Conservation (phyloP, 2,113 vertebrate genomes). For the Cranoglanis bouderius region DNA sequence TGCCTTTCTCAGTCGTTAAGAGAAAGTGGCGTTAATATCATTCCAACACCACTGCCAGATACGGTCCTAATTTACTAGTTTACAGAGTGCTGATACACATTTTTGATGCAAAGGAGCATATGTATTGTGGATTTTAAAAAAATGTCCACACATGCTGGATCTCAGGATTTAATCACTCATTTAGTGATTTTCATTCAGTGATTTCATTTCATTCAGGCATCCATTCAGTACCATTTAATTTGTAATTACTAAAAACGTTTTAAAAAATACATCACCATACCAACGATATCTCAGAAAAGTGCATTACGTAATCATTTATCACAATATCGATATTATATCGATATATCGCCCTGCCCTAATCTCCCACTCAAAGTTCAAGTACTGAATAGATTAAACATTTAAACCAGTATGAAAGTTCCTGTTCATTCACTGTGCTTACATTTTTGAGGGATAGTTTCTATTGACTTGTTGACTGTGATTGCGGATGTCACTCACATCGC, state of each 20-base stretch:
- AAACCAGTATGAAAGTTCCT: neutral
- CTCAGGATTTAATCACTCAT: neutral
- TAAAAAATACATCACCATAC: too few relatives aligned
- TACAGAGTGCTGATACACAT: neutral
- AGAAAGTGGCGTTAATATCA: constrained; percentile 11
- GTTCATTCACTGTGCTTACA: neutral
- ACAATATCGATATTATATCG: too few relatives aligned
- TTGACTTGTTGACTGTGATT: neutral
- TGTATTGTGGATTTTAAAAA: neutral
- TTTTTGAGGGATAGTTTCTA: neutral
- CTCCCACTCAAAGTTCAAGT: neutral
- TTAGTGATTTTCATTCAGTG: too few relatives aligned
- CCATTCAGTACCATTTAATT: too few relatives aligned
- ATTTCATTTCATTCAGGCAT: too few relatives aligned
- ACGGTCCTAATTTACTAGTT: constrained; percentile 19
- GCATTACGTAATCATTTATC: too few relatives aligned
- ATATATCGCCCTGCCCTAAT: too few relatives aligned
- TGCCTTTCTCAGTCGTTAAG: constrained; percentile 37
- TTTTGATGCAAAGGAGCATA: neutral
- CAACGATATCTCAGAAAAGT: too few relatives aligned
- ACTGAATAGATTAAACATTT: neutral
- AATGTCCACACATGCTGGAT: neutral
- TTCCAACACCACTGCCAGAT: constrained; percentile 1
- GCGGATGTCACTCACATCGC: neutral
- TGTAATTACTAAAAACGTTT: too few relatives aligned